Evolutionary conservation across 1,140 invertebrate species (phyloP), one percentile per base, ranked within the genome.

Genomic region (Platyscapa corneri): DNA sequence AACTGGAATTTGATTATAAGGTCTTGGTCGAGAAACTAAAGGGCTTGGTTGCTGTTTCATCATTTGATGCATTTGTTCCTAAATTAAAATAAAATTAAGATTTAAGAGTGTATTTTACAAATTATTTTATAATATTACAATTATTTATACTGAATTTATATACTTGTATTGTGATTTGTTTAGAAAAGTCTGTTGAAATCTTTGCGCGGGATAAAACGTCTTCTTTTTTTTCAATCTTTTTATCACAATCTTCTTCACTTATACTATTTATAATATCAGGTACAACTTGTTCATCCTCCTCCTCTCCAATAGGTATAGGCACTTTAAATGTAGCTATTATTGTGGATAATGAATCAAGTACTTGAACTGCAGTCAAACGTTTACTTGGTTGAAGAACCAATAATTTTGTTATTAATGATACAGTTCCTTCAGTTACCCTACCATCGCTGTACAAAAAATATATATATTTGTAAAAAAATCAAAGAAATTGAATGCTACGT

Each of bases 351-450:
- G 91, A 89, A 88, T 94, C 94, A n/a, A 95, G 89, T 7, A 96
- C 95, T 91, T 96, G 94, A 8, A 91, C 86, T 6, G 95, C 95
- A 20, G 95, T 95, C 86, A 95, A 91, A 82, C 95, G 91, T 67
- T 93, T 92, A 72, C 90, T 90, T 30, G 95, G 94, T 89, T 96
- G 94, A 84, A 95, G 90, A 82, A 95, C 92, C 64, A 96, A 89
- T 30, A 96, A 90, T 56, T 94, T 93, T 87, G 91, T 90, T 70
- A 96, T 95, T 32, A 96, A 91, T 53, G 90, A 89, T 85, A 93
- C 94, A 7, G 95, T 95, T 83, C 93, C 93, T 42, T 95, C 94
- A 23, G 93, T 94, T 8, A 96, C 94, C 83, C 94, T 92, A 5
- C 94, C 94, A 90, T 96, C 95, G 88, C 95, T 94, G 88, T 27